Evolutionary conservation across 2,797 vertebrate species (phyloP), one percentile per base, ranked within the genome.

Genomic region (Ficedula albicollis): DNA sequence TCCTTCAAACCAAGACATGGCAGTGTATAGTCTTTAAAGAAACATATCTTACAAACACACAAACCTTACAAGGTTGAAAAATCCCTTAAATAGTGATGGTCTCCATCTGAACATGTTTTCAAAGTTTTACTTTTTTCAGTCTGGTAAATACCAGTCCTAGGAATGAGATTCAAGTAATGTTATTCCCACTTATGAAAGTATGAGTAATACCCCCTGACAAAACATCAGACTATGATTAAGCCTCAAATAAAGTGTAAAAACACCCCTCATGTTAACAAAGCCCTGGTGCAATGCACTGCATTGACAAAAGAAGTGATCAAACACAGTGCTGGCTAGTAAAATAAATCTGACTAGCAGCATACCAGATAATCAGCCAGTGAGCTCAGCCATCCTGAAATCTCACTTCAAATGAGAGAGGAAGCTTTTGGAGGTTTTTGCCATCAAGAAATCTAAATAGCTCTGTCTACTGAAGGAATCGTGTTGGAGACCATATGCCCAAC

Each of bases 171-270:
- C 77, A 70, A 89, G 43, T 51, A 64, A 63, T 67, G 63, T 77
- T 91, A 88, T 85, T 80, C 63, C 32, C 84, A 89, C 78, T 87
- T 84, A 69, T 2, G 22, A 86, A 94, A 87, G 77, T 63, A 89
- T 90, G 94, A 96, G 81, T 94, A 95, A 95, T 91, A 77, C 6
- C 26, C 70, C 55, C 60, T 93, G 77, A 94, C 81, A 90, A 72
- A 78, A 92, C 76, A 75, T 73, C 62, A 95, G 32, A 41, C 81
- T 89, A 80, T 95, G 95, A 96, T 93, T 95, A 96, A 96, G 92
- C 87, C 60, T 93, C 14, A 12, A 84, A 88, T 56, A 77, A 90
- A 90, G 43, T 44, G 39, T 36, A 75, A 90, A 88, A 94, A 68
- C 67, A 87, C 18, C 32, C 15, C 41, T 95, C 52, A 59, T 8